A percentile compares a stretch with the other conserved stretches of the same genome.
phyloP scores from a whole-genome alignment of 2,888 invertebrate species.

The Torymus texanus region DNA sequence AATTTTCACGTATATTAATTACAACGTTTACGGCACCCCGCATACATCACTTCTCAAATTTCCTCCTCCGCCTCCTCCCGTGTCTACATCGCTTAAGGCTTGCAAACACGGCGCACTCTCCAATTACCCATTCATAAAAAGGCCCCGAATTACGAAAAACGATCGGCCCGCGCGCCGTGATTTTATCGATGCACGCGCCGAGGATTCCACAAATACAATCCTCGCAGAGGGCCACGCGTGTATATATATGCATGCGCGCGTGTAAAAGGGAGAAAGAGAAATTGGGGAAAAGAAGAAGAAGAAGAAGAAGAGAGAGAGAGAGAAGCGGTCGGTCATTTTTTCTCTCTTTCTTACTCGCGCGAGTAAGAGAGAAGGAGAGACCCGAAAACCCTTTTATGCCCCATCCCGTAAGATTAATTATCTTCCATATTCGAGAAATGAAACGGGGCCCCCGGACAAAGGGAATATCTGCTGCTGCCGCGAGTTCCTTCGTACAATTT shows the following conservation, averaged over 20 bases:
- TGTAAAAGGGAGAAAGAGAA: conserved; percentile 36
- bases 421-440: conserved; percentile 74
- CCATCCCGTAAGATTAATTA: conserved; percentile 73
- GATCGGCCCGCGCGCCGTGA: conserved; percentile 23
- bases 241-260: neutral
- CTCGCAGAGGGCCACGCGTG: too few species aligned
- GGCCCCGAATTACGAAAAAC: conserved; percentile 35
- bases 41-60: too few species aligned
- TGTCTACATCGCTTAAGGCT: too few species aligned
- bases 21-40: too few species aligned
- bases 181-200: conserved; percentile 33
- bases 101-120: conserved; percentile 16
- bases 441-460: conserved; percentile 66
- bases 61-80: too few species aligned
- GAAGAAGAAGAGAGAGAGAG: conserved; percentile 36
- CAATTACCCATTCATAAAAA: conserved; percentile 10
- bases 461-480: conserved; percentile 43
- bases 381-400: conserved; percentile 74
- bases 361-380: conserved; percentile 55
- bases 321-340: conserved; percentile 68
- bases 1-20: too few species aligned
- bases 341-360: conserved; percentile 73
- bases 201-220: conserved; percentile 42
- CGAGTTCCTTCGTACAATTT: conserved; percentile 39
- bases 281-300: conserved; percentile 44